phyloP scores from a whole-genome alignment of 2,797 vertebrate species.

The Ptychadena robeensis region DNA sequence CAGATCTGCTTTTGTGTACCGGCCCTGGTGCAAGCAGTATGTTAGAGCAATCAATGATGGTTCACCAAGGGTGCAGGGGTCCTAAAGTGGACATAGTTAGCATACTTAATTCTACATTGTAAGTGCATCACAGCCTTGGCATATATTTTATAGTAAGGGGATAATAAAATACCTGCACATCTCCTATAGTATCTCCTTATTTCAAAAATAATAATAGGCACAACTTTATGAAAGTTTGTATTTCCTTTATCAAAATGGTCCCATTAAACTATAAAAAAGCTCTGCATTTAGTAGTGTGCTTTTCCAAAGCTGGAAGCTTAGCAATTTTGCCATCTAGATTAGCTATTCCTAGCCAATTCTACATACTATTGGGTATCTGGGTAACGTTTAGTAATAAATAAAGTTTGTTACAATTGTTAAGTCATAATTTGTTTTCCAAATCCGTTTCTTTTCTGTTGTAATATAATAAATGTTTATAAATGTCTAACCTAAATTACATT shows the following conservation, averaged over 20 bases:
- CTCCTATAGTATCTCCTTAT: neutral
- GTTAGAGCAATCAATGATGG: no score
- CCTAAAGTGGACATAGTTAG: neutral
- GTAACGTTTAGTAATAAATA: no score
- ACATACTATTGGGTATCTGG: no score
- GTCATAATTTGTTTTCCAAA: no score
- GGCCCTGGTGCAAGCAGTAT: no score
- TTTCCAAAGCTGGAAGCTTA: neutral
- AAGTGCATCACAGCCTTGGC: neutral
- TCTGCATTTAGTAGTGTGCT: neutral
- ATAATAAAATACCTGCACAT: no score
- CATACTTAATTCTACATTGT: neutral
- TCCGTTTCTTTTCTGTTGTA: neutral
- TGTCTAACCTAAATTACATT: neutral
- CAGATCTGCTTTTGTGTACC: no score
- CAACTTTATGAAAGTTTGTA: neutral
- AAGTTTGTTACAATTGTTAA: no score
- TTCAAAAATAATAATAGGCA: neutral
- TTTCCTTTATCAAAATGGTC: neutral
- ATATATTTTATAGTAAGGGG: neutral
- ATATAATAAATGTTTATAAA: neutral
- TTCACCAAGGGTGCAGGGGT: no score
- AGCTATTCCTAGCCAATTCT: neutral
- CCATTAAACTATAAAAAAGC: neutral
- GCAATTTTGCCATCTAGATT: neutral